These are phyloP conservation scores for Tichodroma muraria DNA, from an alignment of 2,113 vertebrate species.

Conservation along the genomic window DNA sequence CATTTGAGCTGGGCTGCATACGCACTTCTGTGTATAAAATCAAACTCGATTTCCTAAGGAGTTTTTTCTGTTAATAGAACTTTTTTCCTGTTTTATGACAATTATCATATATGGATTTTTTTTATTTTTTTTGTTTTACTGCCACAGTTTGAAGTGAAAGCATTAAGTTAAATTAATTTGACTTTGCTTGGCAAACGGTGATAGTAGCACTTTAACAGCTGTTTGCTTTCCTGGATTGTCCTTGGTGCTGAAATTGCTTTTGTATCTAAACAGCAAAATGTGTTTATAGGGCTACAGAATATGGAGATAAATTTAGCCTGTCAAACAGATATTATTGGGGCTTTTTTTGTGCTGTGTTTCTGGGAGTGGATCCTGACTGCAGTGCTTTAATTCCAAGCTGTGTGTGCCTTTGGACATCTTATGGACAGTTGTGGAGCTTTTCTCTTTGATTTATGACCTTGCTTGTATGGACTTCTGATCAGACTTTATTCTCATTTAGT, in stretches of 20 bases:
- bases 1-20: background rate
- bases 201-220: constrained; percentile 14
- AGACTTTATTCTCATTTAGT: constrained; percentile 67
- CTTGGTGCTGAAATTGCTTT: constrained; percentile 75
- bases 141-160: background rate
- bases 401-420: constrained; percentile 55
- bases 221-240: constrained; percentile 77
- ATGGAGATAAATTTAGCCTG: constrained; percentile 78
- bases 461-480: constrained; percentile 60
- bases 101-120: background rate
- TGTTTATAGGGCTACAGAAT: constrained; percentile 63
- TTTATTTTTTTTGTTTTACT: background rate
- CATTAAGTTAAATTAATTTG: constrained; percentile 57
- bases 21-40: background rate
- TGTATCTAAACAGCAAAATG: constrained; percentile 60
- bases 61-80: background rate
- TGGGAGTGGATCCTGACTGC: constrained; percentile 51
- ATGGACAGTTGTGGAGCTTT: constrained; percentile 43
- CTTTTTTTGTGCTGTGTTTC: constrained; percentile 59
- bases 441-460: constrained; percentile 71
- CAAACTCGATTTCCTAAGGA: background rate
- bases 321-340: constrained; percentile 61
- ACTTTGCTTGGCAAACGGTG: background rate
- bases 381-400: constrained; percentile 40
- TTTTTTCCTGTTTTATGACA: constrained; percentile 6